Evolutionary conservation across 2,113 vertebrate species (phyloP), one percentile per base, ranked within the genome.

Genomic region (Brevimyrus niger): DNA sequence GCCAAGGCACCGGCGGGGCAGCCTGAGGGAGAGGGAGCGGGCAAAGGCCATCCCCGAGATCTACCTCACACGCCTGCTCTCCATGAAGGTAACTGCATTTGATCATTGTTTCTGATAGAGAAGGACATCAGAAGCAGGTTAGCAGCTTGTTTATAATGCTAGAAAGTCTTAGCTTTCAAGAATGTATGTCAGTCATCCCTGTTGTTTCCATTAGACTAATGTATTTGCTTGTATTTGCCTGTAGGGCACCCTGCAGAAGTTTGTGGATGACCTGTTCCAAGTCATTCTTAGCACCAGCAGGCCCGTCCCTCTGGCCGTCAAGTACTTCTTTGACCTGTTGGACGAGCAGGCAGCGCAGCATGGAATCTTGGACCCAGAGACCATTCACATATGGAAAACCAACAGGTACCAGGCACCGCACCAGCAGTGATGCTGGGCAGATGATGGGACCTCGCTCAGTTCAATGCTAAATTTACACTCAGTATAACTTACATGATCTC

Each of bases 321-420:
- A 99, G 90, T 99, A 99, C 92, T 99, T 99, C 92, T 99, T 99
- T 8, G 98, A 99, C 93, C 91, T 99, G 91, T 89, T 99, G 91
- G 98, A 99, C n/a, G 98, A 99, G 89, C 98, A 98, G 92, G 98
- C 98, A 0, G 89, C 95, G 76, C 96, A 97, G 92, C 97, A 99
- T 1, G 97, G 96, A 90, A 99, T 99, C 1, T 89, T 93, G 0
- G 98, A 99, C 94, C 95, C 97, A 0, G 98, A 99, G 94, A 99
- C 98, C 42, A 97, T 99, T 89, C 98, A 99, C 86, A 99, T 99
- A 95, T 99, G 98, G 98, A 99, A 99, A 93, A 99, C 98, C 92
- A 99, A 99, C 95, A 99, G 98, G 98, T 99, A 87, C 15, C 13
- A 27, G 27, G 3, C 10, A 69, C 61, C 0, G 48, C 27, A 31